Percentiles rank a stretch among this genome's conserved stretches.
Conservation (phyloP, 2,113 vertebrate species). For the Paraplagusia blochii region DNA sequence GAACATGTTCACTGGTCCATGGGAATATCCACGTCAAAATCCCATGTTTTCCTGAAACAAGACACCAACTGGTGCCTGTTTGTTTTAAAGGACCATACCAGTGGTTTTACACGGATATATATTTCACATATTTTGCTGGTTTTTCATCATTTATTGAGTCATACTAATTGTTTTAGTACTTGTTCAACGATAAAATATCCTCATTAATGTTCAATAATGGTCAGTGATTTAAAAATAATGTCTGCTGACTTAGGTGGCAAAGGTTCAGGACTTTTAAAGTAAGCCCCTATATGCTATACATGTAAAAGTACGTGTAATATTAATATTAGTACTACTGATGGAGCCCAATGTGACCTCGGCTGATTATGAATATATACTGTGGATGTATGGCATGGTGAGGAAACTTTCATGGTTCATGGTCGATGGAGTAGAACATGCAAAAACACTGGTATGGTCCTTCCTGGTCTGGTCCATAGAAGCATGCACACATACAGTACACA, state of each 20-base stretch:
- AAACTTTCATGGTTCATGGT: constrained; percentile 24
- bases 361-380: background rate
- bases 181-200: too few species aligned
- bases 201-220: too few species aligned
- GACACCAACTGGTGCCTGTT: constrained; percentile 35
- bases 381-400: constrained; percentile 12
- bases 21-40: constrained; percentile 15
- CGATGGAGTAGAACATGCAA: constrained; percentile 47
- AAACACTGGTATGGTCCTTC: constrained; percentile 56
- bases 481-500: constrained; percentile 57
- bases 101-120: constrained; percentile 21
- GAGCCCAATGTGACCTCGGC: too few species aligned
- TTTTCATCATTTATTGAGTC: too few species aligned
- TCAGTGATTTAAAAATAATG: too few species aligned
- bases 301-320: too few species aligned
- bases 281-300: too few species aligned
- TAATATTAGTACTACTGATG: too few species aligned
- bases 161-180: too few species aligned
- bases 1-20: constrained; percentile 22
- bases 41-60: constrained; percentile 10
- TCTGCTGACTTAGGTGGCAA: too few species aligned
- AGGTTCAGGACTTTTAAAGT: too few species aligned
- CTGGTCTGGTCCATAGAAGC: constrained; percentile 48
- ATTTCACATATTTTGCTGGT: too few species aligned
- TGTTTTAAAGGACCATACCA: constrained; percentile 54